Evolutionary conservation across 2,888 invertebrate genomes (phyloP), one percentile per base, ranked within the genome.

Genomic region (Lasioglossum leucozonium): DNA sequence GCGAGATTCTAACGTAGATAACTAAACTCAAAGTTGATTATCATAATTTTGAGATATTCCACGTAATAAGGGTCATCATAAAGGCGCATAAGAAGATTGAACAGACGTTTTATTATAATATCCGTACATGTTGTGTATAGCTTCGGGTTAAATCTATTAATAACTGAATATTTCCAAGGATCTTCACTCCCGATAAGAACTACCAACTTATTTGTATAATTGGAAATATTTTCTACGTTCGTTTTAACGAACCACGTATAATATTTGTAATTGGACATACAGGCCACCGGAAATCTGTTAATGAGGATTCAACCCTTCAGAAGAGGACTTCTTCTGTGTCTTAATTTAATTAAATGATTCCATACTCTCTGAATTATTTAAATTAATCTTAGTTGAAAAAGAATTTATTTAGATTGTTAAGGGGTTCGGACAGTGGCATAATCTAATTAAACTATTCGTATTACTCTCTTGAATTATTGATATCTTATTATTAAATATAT

Each of bases 151-250:
- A 62, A 62, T 16, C 30, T 62, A 30, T 16, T 62, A 62, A 26
- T 58, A 58, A 26, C 26, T 26, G 26, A 26, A 58, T 26, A 26
- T 62, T 62, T 62, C 6, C 62, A 62, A 30, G 13, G 16, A 62
- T 62, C 30, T 62, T 16, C 30, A 30, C 30, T 62, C 16, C 16
- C 6, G 30, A 26, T 30, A 62, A 62, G 62, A 62, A 16, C 62
- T 30, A 30, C 30, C 62, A 30, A 30, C 30, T 30, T 62, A 62
- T 62, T 62, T 62, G 62, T 62, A 62, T 62, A 62, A 62, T 62
- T 62, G 5, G 62, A 62, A 62, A 62, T 30, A 2, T 62, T 62
- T 16, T 6, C 30, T 30, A 16, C 30, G 58, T 13, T 26, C 58
- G 30, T 30, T 62, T 6, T 30, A 62, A 62, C 62, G 30, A 62